Evolutionary conservation across 2,888 invertebrate genomes (phyloP).

Genomic region (Perdita meconis): DNA sequence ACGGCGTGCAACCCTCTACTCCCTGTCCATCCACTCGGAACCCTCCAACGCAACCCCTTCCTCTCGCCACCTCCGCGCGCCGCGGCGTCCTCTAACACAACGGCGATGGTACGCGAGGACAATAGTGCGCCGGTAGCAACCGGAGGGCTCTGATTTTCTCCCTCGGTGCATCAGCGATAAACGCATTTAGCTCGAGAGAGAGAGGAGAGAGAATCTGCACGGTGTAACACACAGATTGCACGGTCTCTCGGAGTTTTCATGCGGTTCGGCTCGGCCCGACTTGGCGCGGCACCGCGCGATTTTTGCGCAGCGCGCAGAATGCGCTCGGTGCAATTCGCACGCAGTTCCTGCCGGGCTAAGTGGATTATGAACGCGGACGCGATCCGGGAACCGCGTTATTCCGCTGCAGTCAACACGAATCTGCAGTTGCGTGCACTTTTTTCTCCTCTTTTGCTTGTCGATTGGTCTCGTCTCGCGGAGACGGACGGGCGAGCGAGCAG

Average conservation of each 20-base stretch:
- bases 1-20: constrained; percentile 63
- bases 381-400: constrained; percentile 79
- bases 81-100: constrained; percentile 49
- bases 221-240: constrained; percentile 42
- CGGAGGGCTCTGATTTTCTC: constrained; percentile 66
- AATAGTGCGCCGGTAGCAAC: constrained; percentile 42
- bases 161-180: constrained; percentile 74
- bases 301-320: constrained; percentile 23
- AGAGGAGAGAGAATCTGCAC: no score
- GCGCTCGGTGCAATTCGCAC: constrained; percentile 75
- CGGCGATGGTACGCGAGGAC: constrained; percentile 51
- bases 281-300: constrained; percentile 7
- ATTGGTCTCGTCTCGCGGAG: constrained; percentile 27
- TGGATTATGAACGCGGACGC: constrained; percentile 79
- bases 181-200: constrained; percentile 71
- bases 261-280: constrained; percentile 17
- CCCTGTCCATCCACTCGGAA: constrained; percentile 51
- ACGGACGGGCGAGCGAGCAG: constrained; percentile 17
- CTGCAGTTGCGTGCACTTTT: constrained; percentile 75
- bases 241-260: constrained; percentile 8
- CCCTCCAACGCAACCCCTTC: constrained; percentile 63
- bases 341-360: constrained; percentile 77
- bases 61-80: constrained; percentile 52
- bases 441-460: constrained; percentile 50
- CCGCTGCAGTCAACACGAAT: constrained; percentile 81